Conservation (phyloP, 2,888 invertebrate genomes). For the Phalera bucephala region DNA sequence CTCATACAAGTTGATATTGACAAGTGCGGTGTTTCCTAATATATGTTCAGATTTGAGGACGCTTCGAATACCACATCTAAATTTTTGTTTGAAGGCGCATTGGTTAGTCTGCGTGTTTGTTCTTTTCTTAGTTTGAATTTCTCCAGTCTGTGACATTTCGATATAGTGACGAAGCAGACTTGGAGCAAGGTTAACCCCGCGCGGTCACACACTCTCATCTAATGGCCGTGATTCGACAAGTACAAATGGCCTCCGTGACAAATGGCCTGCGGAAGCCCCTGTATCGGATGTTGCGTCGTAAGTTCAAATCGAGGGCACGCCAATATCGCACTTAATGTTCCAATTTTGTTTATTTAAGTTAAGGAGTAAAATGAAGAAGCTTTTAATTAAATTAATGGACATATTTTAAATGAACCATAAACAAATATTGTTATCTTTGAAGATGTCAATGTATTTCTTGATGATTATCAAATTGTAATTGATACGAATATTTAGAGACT, state of each 20-base stretch:
- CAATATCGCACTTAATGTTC: conserved; percentile 61
- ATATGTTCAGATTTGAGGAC: conserved; percentile 47
- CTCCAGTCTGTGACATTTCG: conserved; percentile 49
- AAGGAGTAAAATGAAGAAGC: no score
- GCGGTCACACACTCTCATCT: conserved; percentile 81
- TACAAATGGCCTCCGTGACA: conserved; percentile 83
- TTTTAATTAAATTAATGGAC: no score
- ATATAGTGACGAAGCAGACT: conserved; percentile 50
- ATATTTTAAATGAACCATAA: no score
- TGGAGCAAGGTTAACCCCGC: conserved; percentile 67
- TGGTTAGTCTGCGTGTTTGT: conserved; percentile 29
- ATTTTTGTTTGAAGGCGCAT: conserved; percentile 5
- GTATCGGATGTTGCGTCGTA: conserved; percentile 62
- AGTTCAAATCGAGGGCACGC: conserved; percentile 63
- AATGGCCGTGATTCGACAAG: conserved; percentile 84
- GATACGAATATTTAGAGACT: conserved; percentile 17
- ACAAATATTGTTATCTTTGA: no score
- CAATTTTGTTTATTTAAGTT: no score
- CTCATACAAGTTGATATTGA: conserved; percentile 73
- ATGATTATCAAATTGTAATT: conserved; percentile 20
- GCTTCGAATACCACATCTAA: conserved; percentile 29
- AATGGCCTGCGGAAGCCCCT: conserved; percentile 79
- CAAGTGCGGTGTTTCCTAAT: conserved; percentile 60
- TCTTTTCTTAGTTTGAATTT: conserved; percentile 16
- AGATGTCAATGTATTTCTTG: conserved; percentile 18